These are phyloP conservation scores for Pollicipes pollicipes DNA, from an alignment of 1,140 invertebrate genomes.

Conservation along the genomic window DNA sequence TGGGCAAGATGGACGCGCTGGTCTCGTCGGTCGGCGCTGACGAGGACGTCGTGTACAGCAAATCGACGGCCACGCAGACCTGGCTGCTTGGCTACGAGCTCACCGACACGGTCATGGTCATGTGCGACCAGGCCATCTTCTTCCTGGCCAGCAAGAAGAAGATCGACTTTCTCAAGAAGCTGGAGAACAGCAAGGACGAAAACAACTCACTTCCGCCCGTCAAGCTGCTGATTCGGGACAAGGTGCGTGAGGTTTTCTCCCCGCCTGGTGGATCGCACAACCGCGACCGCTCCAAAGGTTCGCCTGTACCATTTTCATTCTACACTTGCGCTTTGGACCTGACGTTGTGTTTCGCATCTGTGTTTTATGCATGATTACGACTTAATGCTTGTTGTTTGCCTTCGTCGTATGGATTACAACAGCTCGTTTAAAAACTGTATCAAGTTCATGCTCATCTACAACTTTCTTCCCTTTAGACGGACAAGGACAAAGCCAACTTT, in stretches of 20 bases:
- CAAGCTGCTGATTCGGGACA: conserved; percentile 75
- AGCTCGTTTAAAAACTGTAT: no score
- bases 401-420: no score
- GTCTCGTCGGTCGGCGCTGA: conserved; percentile 77
- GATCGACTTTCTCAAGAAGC: conserved; percentile 83
- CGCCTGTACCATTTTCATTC: no score
- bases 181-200: conserved; percentile 76
- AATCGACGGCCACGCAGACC: conserved; percentile 83
- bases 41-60: conserved; percentile 87
- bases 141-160: conserved; percentile 96
- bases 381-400: no score
- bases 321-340: no score
- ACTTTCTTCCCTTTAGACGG: conserved; percentile 41
- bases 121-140: conserved; percentile 63
- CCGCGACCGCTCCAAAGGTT: no score
- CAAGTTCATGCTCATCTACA: background rate
- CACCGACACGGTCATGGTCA: conserved; percentile 82
- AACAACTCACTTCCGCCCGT: conserved; percentile 55
- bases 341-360: no score
- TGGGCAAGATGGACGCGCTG: conserved; percentile 73
- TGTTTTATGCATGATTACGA: no score
- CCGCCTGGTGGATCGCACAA: no score
- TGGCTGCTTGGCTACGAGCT: conserved; percentile 96
- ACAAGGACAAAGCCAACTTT: conserved; percentile 92
- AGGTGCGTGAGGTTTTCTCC: no score